phyloP scores from a whole-genome alignment of 2,888 invertebrate species.

The Mesorhabditis spiculigera region DNA sequence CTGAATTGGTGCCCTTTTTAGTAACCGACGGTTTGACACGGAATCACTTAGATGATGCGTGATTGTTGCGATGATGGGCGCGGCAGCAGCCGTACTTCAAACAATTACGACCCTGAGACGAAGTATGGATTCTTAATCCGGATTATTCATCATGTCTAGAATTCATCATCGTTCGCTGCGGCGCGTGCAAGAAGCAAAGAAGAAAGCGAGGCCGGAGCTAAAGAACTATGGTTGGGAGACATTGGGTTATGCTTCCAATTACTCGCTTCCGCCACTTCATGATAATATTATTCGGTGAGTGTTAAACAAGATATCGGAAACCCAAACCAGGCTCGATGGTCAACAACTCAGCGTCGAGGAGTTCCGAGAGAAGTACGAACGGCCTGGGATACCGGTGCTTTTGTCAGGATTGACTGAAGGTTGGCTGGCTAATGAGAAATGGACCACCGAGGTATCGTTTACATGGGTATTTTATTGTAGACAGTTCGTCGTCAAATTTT shows the following conservation, averaged over 20 bases:
- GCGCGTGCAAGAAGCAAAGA: conserved; percentile 39
- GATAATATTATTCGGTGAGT: conserved; percentile 77
- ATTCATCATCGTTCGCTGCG: conserved; percentile 11
- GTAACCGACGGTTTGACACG: no score
- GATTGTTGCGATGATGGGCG: neutral
- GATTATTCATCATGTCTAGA: neutral
- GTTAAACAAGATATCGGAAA: neutral
- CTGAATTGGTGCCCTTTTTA: no score
- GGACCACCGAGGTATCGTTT: conserved; percentile 76
- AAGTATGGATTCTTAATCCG: neutral
- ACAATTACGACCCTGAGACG: neutral
- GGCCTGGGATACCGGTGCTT: conserved; percentile 87
- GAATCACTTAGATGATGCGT: neutral
- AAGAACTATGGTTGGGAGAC: conserved; percentile 50
- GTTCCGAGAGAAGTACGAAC: conserved; percentile 86
- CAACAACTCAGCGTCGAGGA: conserved; percentile 72
- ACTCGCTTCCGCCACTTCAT: conserved; percentile 22
- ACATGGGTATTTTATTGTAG: conserved; percentile 9
- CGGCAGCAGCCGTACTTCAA: neutral
- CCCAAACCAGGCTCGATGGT: conserved; percentile 68
- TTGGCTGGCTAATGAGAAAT: conserved; percentile 89
- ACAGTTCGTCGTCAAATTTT: no score
- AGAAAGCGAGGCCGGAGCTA: conserved; percentile 49
- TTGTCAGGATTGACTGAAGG: conserved; percentile 78
- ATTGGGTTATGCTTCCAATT: conserved; percentile 26